Percentiles rank a stretch among this genome's conserved stretches.
phyloP scores from a whole-genome alignment of 2,113 vertebrate genomes.

The Indicator indicator region DNA sequence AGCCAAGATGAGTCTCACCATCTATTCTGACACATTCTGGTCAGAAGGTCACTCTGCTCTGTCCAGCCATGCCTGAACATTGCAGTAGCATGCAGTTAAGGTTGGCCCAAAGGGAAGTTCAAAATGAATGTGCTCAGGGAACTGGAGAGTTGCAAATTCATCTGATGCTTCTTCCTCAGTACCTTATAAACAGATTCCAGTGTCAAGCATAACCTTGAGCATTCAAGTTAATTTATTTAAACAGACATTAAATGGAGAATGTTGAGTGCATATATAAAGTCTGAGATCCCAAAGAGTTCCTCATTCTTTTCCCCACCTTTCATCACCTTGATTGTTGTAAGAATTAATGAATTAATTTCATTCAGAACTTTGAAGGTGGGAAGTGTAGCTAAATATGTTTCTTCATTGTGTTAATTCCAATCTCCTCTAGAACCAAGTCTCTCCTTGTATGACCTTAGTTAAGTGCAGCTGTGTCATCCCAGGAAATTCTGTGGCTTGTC shows the following conservation, averaged over 20 bases:
- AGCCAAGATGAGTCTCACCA: neutral
- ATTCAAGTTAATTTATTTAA: slow-evolving; percentile 54
- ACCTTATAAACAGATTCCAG: neutral
- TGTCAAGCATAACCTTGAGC: slow-evolving; percentile 35
- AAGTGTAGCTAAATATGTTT: slow-evolving; percentile 19
- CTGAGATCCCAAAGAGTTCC: slow-evolving; percentile 31
- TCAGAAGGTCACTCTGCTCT: neutral
- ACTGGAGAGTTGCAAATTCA: neutral
- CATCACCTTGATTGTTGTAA: slow-evolving; percentile 35
- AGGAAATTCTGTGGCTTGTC: neutral
- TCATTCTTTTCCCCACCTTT: slow-evolving; percentile 51
- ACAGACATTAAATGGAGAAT: slow-evolving; percentile 28
- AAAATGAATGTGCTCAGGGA: neutral
- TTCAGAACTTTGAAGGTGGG: slow-evolving; percentile 48
- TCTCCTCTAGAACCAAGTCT: neutral
- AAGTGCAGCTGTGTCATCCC: neutral
- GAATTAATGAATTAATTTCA: slow-evolving; percentile 60
- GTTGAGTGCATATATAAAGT: slow-evolving; percentile 12
- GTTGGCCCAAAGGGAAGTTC: neutral
- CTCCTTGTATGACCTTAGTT: slow-evolving; percentile 20
- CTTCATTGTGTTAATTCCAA: slow-evolving; percentile 36
- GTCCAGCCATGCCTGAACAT: neutral
- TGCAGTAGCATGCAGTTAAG: neutral
- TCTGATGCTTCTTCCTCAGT: neutral
- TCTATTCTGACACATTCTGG: neutral